phyloP scores from a whole-genome alignment of 2,113 vertebrate species.

The Pholis gunnellus region DNA sequence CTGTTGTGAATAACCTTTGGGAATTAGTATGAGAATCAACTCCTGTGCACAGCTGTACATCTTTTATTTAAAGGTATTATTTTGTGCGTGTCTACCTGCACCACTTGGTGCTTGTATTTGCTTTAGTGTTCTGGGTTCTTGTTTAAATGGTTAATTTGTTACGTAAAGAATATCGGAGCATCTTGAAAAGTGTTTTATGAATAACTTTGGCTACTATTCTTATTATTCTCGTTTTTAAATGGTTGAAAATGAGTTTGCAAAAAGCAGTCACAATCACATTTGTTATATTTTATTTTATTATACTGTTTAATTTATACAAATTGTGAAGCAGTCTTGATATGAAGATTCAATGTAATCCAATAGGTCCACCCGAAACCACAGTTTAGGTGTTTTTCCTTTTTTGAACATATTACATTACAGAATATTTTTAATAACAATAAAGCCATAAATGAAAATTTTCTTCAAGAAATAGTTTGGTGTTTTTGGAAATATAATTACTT shows the following conservation, averaged over 20 bases:
- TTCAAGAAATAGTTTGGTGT: background rate
- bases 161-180: background rate
- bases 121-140: background rate
- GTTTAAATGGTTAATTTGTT: background rate
- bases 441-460: background rate
- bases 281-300: background rate
- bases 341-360: background rate
- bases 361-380: background rate
- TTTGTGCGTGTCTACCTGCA: background rate
- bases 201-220: background rate
- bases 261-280: background rate
- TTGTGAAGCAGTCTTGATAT: background rate
- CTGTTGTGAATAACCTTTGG: slow-evolving; percentile 39
- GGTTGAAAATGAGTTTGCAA: background rate
- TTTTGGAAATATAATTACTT: background rate
- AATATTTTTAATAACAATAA: background rate
- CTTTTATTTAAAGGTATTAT: background rate
- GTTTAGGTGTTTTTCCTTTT: background rate
- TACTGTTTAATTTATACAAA: background rate
- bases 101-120: background rate
- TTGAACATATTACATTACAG: background rate
- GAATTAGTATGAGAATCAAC: background rate
- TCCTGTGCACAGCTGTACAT: slow-evolving; percentile 5
- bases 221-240: background rate
- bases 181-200: background rate